Evolutionary conservation across 2,113 vertebrate species (phyloP), one percentile per base, ranked within the genome.

Genomic region (Zosterops lateralis): DNA sequence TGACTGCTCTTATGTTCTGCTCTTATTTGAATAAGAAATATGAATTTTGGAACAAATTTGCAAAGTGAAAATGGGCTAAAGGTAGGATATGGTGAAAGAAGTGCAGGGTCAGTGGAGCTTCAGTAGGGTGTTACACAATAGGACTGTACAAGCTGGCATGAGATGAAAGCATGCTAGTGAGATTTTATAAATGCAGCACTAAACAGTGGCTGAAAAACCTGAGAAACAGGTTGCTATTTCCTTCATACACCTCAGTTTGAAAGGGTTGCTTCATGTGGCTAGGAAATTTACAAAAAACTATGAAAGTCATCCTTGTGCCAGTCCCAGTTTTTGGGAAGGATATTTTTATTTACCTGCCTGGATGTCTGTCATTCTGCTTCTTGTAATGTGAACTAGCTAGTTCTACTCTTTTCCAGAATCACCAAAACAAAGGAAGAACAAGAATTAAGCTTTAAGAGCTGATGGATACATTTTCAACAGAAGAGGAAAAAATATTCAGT

Each of bases 21-120:
- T 78, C 34, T 34, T 36, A 78, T 58, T 81, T 53, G 48, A 93
- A 72, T 65, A 74, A 67, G 68, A 92, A 92, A 86, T 67, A 81
- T 57, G 44, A 92, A 75, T 89, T 92, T 65, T 68, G 57, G 38
- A 93, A 76, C 20, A 68, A 72, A 72, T 76, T 26, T 84, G 7
- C 38, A 31, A 92, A 92, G 51, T 74, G 44, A 44, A 96, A 96
- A 89, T 89, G 62, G 94, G 87, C 40, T 68, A 92, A 94, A 93
- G 94, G 91, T 93, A 94, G 77, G 45, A 73, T 87, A 76, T 81
- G 91, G 65, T 87, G 86, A 89, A 93, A 95, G 70, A 81, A 92
- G 78, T 34, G 9, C 45, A 38, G 50, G 91, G 89, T 87, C 86
- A 84, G 61, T 48, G 73, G 34, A 67, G 53, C 57, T 89, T 72